Percentiles rank a stretch among this genome's conserved stretches.
Evolutionary conservation across 2,797 vertebrate genomes (phyloP).

Genomic region (Macropus fuliginosus): DNA sequence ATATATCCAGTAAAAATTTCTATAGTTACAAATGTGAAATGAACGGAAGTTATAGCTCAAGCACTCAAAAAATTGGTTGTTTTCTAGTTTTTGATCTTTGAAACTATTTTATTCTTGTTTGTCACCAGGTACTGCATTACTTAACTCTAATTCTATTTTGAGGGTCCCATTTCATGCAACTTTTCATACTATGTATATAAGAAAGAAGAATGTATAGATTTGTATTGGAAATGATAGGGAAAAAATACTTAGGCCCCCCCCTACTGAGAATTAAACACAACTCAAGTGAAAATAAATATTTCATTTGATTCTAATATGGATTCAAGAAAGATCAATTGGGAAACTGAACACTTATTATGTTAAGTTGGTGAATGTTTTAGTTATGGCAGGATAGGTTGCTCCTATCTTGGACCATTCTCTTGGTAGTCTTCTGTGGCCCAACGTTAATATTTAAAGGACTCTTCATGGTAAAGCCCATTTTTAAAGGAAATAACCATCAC

Average conservation of each 20-base stretch:
- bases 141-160: slow-evolving; percentile 15
- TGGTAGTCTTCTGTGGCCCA: slow-evolving; percentile 5
- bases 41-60: slow-evolving; percentile 46
- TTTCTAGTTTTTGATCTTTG: slow-evolving; percentile 31
- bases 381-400: neutral
- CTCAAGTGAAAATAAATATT: slow-evolving; percentile 31
- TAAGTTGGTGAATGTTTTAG: neutral
- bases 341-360: neutral
- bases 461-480: neutral
- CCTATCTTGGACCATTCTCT: neutral
- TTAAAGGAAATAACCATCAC: neutral
- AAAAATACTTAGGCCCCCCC: slow-evolving; percentile 13
- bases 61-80: slow-evolving; percentile 30
- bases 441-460: neutral
- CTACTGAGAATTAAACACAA: slow-evolving; percentile 3
- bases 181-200: neutral
- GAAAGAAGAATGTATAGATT: slow-evolving; percentile 18
- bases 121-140: slow-evolving; percentile 25
- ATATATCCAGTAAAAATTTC: slow-evolving; percentile 55
- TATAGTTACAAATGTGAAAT: slow-evolving; percentile 49
- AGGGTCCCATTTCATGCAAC: neutral
- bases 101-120: slow-evolving; percentile 44
- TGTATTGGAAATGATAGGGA: neutral
- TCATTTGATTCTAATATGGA: slow-evolving; percentile 17
- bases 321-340: neutral